Evolutionary conservation across 2,797 vertebrate species (phyloP), one percentile per base, ranked within the genome.

Genomic region (Sciaenops ocellatus): DNA sequence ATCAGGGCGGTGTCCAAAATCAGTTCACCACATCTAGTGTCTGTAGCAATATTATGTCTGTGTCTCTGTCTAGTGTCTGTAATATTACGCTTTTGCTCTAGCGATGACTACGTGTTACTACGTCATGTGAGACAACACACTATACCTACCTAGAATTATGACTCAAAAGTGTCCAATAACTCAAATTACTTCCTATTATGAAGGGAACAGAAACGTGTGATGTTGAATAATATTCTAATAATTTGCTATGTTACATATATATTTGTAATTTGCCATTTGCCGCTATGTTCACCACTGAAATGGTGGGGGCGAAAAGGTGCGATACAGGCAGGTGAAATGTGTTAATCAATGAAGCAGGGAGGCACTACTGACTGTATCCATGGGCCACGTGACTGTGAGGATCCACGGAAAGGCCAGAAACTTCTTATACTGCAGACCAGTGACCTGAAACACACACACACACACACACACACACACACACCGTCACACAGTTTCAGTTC

Each of bases 351-450:
- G 0, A 48, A 76, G 16, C 38, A 68, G 8, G 11, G 30, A 54
- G 38, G 60, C 26, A 6, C 60, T 63, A 85, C 92, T 88, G 93
- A 98, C 97, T 90, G 92, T 93, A 65, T 97, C 96, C 88, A 96
- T 92, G 0, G 97, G 97, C 97, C 97, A 98, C 0, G 97, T 98
- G 89, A 99, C 96, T 5, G 97, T 99, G 80, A 99, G 93, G 94
- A 99, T 98, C 97, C 97, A 99, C 0, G 97, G 97, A 87, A 97
- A 98, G 15, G 96, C 97, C 89, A 98, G 86, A 80, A 98, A 98
- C 89, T 96, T 98, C 93, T 99, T 98, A 76, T 97, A 98, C 90
- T 98, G 97, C 90, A 98, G 89, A 30, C 97, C 96, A 0, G 96
- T 90, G 47, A 90, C 95, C 97, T 98, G 83, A 52, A 92, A 89